A percentile compares a stretch with the other conserved stretches of the same genome.
These are phyloP conservation scores for Mionectes macconnelli DNA, from an alignment of 2,113 vertebrate species.

Conservation along the genomic window DNA sequence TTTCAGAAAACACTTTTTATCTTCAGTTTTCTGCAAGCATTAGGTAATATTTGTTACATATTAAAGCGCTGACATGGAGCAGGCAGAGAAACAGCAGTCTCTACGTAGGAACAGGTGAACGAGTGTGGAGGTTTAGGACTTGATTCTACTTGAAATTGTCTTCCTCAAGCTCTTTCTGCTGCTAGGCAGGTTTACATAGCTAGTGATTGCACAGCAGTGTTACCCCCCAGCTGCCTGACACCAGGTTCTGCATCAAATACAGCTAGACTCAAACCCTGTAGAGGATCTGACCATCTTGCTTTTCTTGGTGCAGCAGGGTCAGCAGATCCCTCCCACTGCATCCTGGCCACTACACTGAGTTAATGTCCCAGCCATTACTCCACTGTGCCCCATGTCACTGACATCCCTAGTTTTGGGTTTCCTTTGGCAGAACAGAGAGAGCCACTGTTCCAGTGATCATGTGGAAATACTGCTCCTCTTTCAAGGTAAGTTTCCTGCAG, in stretches of 20 bases:
- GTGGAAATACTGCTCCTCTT: background rate
- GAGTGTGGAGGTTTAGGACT: background rate
- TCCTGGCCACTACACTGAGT: background rate
- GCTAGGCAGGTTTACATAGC: background rate
- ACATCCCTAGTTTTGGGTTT: background rate
- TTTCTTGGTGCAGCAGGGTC: background rate
- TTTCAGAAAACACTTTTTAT: background rate
- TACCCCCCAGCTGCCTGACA: background rate
- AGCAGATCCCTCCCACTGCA: background rate
- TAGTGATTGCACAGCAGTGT: background rate
- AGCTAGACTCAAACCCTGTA: accelerated
- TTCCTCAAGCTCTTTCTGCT: background rate
- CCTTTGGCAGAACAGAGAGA: background rate
- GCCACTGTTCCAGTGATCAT: accelerated
- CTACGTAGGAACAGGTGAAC: background rate
- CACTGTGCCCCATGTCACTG: too few species aligned
- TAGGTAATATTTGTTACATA: background rate
- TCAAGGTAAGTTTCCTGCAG: background rate
- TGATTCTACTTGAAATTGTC: background rate
- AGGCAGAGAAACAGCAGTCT: background rate
- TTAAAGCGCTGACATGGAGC: background rate
- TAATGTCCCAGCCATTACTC: accelerated
- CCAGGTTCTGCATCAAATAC: background rate
- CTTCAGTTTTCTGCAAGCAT: background rate
- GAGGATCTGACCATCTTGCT: background rate